These are phyloP conservation scores for Ellobius talpinus DNA, from an alignment of 2,113 vertebrate species.

Conservation along the genomic window DNA sequence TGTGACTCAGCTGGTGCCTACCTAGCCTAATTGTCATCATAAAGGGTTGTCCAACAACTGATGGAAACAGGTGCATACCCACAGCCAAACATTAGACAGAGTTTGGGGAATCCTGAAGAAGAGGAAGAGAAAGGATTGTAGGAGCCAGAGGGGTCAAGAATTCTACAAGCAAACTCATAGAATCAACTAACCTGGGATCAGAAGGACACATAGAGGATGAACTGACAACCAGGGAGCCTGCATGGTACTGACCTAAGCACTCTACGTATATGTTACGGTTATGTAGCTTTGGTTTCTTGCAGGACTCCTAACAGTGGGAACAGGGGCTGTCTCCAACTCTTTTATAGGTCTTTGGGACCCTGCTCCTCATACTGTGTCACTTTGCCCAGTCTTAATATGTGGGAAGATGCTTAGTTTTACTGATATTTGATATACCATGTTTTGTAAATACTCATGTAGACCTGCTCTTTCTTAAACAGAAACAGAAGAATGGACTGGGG, in stretches of 20 bases:
- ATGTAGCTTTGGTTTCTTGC: not conserved
- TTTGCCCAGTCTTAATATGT: not conserved
- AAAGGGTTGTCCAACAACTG: not conserved
- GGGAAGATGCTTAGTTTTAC: not conserved
- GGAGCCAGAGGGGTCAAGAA: not conserved
- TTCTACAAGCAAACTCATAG: not conserved
- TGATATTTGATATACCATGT: not conserved
- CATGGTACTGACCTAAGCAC: not conserved
- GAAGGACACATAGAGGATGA: not conserved
- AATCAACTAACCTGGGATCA: not conserved
- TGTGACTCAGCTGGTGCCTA: rapidly evolving
- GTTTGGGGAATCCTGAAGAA: not conserved
- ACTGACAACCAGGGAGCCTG: not conserved
- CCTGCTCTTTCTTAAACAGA: not conserved
- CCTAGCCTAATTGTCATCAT: not conserved
- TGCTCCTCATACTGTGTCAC: too few species aligned
- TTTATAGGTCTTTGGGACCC: not conserved
- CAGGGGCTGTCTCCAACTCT: not conserved
- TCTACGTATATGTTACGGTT: not conserved
- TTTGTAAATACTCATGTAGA: not conserved
- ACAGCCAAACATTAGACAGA: not conserved
- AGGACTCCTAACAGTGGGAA: not conserved
- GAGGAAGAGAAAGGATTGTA: not conserved
- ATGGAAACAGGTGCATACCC: not conserved
- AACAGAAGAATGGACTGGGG: not conserved